Percentiles rank a stretch among this genome's conserved stretches.
Conservation (phyloP, 1,140 invertebrate genomes). For the Cardiocondyla obscurior region DNA sequence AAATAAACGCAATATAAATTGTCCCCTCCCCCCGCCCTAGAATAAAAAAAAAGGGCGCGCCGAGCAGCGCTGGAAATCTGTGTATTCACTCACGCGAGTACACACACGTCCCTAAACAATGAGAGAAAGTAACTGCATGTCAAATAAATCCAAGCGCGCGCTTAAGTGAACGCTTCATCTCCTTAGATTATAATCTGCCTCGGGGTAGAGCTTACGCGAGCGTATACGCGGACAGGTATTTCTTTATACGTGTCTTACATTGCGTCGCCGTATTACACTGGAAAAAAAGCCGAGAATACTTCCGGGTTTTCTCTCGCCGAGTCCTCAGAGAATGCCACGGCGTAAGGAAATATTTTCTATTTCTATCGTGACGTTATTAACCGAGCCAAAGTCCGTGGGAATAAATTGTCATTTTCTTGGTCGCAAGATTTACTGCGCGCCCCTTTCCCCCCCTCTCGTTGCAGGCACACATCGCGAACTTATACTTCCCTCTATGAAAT, state of each 20-base stretch:
- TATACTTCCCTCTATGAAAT: neutral
- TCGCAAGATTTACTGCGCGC: neutral
- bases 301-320: neutral
- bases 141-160: slow-evolving; percentile 36
- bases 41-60: neutral
- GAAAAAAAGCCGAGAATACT: slow-evolving; percentile 20
- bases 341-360: slow-evolving; percentile 26
- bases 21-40: too few relatives aligned
- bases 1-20: neutral
- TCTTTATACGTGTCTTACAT: slow-evolving; percentile 41
- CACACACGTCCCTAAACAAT: neutral
- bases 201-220: slow-evolving; percentile 29
- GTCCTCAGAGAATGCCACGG: neutral
- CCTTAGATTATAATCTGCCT: slow-evolving; percentile 55
- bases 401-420: slow-evolving; percentile 21
- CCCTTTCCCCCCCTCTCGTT: too few relatives aligned
- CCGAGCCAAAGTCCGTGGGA: neutral
- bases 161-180: slow-evolving; percentile 38
- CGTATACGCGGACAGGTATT: slow-evolving; percentile 18
- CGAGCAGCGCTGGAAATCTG: neutral
- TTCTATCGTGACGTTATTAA: slow-evolving; percentile 50
- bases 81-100: neutral
- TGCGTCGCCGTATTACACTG: slow-evolving; percentile 20
- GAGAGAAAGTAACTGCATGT: slow-evolving; percentile 44
- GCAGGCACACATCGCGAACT: neutral